Percentiles rank a stretch among this genome's conserved stretches.
Evolutionary conservation across 1,140 invertebrate species (phyloP).

Genomic region (Drosophila setifemur): DNA sequence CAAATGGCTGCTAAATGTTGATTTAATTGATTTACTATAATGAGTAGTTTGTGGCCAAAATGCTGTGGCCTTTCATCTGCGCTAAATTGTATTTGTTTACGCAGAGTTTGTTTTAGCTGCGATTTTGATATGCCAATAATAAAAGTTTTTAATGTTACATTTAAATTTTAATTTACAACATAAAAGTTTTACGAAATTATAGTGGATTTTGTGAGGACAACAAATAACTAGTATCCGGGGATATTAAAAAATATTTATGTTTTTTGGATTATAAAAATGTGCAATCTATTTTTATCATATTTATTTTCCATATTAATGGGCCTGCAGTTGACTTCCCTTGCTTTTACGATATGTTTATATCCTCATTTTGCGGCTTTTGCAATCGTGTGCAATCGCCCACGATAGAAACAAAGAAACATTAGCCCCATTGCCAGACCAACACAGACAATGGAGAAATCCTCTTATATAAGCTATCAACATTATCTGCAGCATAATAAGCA

Average conservation of each 20-base stretch:
- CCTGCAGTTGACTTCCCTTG: neutral
- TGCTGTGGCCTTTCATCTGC: neutral
- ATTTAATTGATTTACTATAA: slow-evolving; percentile 30
- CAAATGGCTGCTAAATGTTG: slow-evolving; percentile 30
- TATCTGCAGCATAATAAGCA: slow-evolving; percentile 36
- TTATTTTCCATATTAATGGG: neutral
- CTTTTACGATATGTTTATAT: neutral
- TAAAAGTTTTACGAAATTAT: too few relatives aligned
- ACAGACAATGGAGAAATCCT: slow-evolving; percentile 21
- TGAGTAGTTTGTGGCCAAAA: slow-evolving; percentile 1
- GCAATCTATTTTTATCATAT: too few relatives aligned
- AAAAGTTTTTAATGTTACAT: too few relatives aligned
- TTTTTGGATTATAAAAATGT: too few relatives aligned
- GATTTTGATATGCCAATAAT: too few relatives aligned
- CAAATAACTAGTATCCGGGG: too few relatives aligned
- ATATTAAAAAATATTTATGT: too few relatives aligned
- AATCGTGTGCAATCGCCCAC: neutral
- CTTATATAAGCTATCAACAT: slow-evolving; percentile 30
- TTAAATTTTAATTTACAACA: too few relatives aligned
- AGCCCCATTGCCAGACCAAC: neutral
- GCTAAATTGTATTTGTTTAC: neutral
- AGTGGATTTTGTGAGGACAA: too few relatives aligned
- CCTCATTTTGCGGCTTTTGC: neutral
- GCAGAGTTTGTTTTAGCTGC: too few relatives aligned
- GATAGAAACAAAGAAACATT: neutral